Conservation (phyloP, 2,797 vertebrate species). For the Sebastes nivosus region DNA sequence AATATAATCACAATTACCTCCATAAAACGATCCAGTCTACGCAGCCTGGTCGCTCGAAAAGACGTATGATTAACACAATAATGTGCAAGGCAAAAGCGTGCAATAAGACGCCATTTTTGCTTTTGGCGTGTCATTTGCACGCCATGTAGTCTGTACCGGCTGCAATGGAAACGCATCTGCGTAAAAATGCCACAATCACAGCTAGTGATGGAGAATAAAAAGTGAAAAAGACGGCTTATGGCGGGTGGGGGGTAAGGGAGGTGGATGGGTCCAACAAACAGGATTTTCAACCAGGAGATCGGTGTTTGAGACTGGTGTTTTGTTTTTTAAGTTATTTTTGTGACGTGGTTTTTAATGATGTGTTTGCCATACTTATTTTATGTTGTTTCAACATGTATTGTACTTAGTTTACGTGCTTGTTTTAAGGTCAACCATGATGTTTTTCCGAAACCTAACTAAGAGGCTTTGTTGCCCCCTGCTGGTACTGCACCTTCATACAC, state of each 20-base stretch:
- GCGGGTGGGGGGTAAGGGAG: rapidly evolving
- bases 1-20: neutral
- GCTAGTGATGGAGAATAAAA: neutral
- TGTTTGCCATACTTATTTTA: neutral
- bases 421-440: neutral
- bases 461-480: neutral
- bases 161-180: too few relatives aligned
- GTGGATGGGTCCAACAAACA: neutral
- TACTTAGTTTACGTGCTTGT: neutral
- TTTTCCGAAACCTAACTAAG: neutral
- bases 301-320: too few relatives aligned
- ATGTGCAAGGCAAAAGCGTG: neutral
- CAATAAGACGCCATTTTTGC: neutral
- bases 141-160: neutral
- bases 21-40: neutral
- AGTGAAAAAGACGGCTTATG: neutral
- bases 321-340: too few relatives aligned
- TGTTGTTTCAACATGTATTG: neutral
- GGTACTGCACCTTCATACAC: neutral
- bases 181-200: neutral
- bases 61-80: too few relatives aligned
- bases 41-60: neutral
- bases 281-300: too few relatives aligned
- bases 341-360: neutral
- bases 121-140: neutral